Conservation (phyloP, 2,113 vertebrate species). For the Probosciger aterrimus region DNA sequence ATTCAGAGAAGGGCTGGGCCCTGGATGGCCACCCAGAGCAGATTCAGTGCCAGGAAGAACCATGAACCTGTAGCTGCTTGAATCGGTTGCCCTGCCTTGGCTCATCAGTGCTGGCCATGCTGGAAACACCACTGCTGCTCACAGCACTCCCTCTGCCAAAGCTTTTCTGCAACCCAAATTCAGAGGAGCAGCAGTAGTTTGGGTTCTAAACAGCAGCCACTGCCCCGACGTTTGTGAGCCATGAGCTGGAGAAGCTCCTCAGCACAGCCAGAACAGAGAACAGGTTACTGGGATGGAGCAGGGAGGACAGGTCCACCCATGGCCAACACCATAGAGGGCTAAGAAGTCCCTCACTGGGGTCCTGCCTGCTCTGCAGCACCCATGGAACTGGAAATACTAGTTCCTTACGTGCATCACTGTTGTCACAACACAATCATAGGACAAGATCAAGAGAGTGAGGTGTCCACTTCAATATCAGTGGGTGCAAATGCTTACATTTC, state of each 20-base stretch:
- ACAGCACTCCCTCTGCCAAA: not conserved
- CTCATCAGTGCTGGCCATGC: fast-evolving
- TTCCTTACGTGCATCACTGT: fast-evolving
- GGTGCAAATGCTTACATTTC: not conserved
- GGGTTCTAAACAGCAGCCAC: not conserved
- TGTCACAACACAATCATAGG: fast-evolving
- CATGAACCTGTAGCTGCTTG: fast-evolving
- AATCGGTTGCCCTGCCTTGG: not conserved
- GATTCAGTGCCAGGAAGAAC: not conserved
- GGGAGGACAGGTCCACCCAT: too few relatives aligned
- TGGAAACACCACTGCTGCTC: fast-evolving
- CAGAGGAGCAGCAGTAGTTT: not conserved
- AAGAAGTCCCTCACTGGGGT: not conserved
- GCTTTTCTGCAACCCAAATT: not conserved
- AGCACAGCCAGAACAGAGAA: not conserved
- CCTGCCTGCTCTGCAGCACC: not conserved
- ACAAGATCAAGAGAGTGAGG: not conserved
- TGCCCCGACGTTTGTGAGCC: not conserved
- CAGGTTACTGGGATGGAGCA: fast-evolving
- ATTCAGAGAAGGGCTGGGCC: not conserved
- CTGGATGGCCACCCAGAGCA: not conserved
- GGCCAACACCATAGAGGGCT: fast-evolving
- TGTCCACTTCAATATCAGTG: fast-evolving
- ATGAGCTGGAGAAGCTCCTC: not conserved
- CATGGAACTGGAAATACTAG: fast-evolving